These are phyloP conservation scores for Pseudochirops corinnae DNA, from an alignment of 2,797 vertebrate species.

Conservation along the genomic window DNA sequence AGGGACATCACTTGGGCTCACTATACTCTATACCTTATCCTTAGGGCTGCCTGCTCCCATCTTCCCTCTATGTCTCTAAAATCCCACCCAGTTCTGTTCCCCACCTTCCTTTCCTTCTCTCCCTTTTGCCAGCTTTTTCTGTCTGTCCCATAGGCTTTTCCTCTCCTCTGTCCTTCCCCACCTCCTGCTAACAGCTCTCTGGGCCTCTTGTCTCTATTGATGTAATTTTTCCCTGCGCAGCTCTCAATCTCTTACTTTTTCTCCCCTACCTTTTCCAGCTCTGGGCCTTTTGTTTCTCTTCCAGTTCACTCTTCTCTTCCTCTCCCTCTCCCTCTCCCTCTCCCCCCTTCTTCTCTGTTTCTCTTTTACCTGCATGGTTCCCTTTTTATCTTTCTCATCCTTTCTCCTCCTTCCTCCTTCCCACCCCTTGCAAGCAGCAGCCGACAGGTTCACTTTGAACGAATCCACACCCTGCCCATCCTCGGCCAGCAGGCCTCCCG, in stretches of 20 bases:
- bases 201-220: background rate
- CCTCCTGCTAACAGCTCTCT: background rate
- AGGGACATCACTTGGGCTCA: background rate
- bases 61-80: background rate
- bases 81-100: background rate
- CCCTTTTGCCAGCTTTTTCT: background rate
- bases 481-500: slow-evolving; percentile 91
- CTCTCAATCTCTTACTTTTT: background rate
- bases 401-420: slow-evolving; percentile 28
- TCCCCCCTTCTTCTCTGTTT: slow-evolving; percentile 37
- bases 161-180: slow-evolving; percentile 55
- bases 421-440: slow-evolving; percentile 87
- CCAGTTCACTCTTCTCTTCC: background rate
- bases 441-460: slow-evolving; percentile 96
- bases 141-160: slow-evolving; percentile 19
- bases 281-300: background rate
- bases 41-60: background rate
- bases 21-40: background rate
- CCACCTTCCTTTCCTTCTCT: background rate
- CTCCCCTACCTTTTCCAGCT: background rate
- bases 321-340: slow-evolving; percentile 30
- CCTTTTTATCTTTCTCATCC: slow-evolving; percentile 48
- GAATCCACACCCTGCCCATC: slow-evolving; percentile 95
- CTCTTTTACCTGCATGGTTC: slow-evolving; percentile 40
- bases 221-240: background rate